Base-by-base conservation (phyloP, 2,888 invertebrate genomes). In the Tetrapedia diversipes region DNA sequence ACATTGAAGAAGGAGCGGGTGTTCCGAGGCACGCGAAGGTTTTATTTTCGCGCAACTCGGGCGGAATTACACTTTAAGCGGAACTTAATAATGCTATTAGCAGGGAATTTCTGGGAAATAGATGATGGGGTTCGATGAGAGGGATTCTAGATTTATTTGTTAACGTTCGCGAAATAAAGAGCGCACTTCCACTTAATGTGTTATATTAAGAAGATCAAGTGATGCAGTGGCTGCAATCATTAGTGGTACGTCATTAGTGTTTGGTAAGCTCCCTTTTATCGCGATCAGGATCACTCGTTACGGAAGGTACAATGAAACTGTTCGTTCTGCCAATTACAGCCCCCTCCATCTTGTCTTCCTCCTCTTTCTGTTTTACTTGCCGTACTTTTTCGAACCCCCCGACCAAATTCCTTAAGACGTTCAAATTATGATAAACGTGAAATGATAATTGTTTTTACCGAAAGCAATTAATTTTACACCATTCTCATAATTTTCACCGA, bases 221-320 rank as follows among this genome's bases (percentile, higher is more conserved):
- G n/a, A n/a, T n/a, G n/a, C n/a, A n/a, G n/a, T n/a, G n/a, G n/a
- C n/a, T n/a, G n/a, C n/a, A n/a, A n/a, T n/a, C n/a, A n/a, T n/a
- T n/a, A n/a, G n/a, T n/a, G n/a, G n/a, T n/a, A n/a, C n/a, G n/a
- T n/a, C n/a, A n/a, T n/a, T n/a, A n/a, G n/a, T n/a, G n/a, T n/a
- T n/a, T n/a, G n/a, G n/a, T n/a, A 79, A 79, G 69, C 45, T 68
- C 66, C 11, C 27, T 27, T 63, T 72, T 53, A 70, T 53, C 73
- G 24, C 72, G 54, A 29, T 63, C 73, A 68, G 66, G 51, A 43
- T 57, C 10, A 45, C 66, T 73, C 71, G 71, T 75, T 72, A 75
- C 73, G 70, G 54, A 54, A 64, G 77, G 61, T 80, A 82, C 80
- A 84, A 82, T 75, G 78, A 80, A 77, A 79, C 72, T 77, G 67